Percentiles rank a stretch among this genome's conserved stretches.
Evolutionary conservation across 2,888 invertebrate genomes (phyloP).

Genomic region (Helobdella robusta): DNA sequence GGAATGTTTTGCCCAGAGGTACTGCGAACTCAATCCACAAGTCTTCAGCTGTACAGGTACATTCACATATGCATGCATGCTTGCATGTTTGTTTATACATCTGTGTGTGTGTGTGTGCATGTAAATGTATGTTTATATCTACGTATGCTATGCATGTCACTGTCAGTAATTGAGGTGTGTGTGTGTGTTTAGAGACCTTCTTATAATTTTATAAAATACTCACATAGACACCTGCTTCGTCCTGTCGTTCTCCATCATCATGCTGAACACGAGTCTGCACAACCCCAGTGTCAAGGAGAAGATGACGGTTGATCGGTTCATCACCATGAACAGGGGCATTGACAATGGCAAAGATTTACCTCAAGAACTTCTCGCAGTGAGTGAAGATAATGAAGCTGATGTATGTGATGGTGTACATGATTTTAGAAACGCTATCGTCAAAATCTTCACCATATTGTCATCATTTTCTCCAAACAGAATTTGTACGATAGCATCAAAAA

Average conservation of each 20-base stretch:
- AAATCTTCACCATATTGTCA: not conserved
- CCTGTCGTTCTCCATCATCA: constrained; percentile 93
- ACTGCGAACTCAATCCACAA: constrained; percentile 89
- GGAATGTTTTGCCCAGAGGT: constrained; percentile 95
- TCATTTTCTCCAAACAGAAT: constrained; percentile 55
- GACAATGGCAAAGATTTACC: constrained; percentile 93
- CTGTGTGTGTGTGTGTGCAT: too few species aligned
- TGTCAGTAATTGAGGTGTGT: too few species aligned
- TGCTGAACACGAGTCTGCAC: constrained; percentile 94
- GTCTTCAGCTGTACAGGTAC: constrained; percentile 80
- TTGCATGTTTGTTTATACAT: too few species aligned
- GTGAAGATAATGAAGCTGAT: not conserved
- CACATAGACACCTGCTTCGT: constrained; percentile 89
- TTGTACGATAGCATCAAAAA: constrained; percentile 92
- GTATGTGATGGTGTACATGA: not conserved
- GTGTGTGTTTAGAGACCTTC: too few species aligned
- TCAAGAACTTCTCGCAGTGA: constrained; percentile 76
- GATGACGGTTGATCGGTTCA: constrained; percentile 83
- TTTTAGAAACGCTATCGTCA: not conserved
- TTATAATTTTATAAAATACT: too few species aligned
- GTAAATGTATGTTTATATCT: too few species aligned
- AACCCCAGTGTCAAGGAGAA: constrained; percentile 97
- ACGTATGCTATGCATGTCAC: not conserved
- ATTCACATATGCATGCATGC: not conserved
- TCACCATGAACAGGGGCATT: constrained; percentile 92